phyloP scores from a whole-genome alignment of 1,140 invertebrate species.

The Papilio dardanus region DNA sequence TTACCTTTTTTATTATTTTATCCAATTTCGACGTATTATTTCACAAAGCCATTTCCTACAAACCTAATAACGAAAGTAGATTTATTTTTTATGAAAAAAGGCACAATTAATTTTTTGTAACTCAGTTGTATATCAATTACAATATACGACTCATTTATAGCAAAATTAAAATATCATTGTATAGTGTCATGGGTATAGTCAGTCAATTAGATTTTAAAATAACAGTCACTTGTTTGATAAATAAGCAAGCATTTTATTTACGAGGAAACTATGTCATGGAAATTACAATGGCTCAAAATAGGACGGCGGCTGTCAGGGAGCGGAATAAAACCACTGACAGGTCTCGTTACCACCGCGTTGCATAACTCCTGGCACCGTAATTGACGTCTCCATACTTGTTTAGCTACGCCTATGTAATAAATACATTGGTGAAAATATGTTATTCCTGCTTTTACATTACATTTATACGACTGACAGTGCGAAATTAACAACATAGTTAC shows the following conservation, averaged over 20 bases:
- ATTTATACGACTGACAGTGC: not conserved
- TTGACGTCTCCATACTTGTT: slow-evolving; percentile 11
- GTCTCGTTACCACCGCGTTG: slow-evolving; percentile 7
- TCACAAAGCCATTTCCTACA: not conserved
- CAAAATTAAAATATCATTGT: not conserved
- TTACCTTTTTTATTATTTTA: slow-evolving; percentile 14
- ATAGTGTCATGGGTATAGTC: not conserved
- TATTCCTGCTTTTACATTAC: not conserved
- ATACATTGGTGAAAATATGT: not conserved
- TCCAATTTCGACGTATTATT: not conserved
- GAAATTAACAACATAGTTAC: too few relatives aligned
- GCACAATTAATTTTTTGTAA: not conserved
- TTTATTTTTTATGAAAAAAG: not conserved
- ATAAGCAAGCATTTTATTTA: not conserved
- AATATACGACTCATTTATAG: not conserved
- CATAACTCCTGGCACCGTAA: slow-evolving; percentile 14
- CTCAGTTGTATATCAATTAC: not conserved
- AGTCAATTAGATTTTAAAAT: not conserved
- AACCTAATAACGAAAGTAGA: not conserved
- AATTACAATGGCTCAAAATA: slow-evolving; percentile 18
- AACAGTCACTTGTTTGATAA: not conserved
- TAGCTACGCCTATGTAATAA: not conserved
- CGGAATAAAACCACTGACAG: slow-evolving; percentile 20
- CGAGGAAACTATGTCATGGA: slow-evolving; percentile 6
- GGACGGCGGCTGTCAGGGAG: slow-evolving; percentile 8